Percentiles rank a stretch among this genome's conserved stretches.
These are phyloP conservation scores for Ellobium chinense DNA, from an alignment of 2,888 invertebrate species.

Conservation along the genomic window DNA sequence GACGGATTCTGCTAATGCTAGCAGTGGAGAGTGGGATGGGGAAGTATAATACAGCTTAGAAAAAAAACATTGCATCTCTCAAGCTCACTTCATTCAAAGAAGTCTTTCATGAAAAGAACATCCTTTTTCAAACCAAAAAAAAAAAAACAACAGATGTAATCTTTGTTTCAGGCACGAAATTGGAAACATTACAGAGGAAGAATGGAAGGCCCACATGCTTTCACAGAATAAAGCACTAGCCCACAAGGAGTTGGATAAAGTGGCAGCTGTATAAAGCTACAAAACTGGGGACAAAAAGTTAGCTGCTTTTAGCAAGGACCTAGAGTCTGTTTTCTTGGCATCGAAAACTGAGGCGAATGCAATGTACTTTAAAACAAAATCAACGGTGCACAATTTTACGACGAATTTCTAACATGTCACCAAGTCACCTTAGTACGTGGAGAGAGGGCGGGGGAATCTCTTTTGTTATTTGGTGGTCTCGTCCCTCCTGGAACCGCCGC, in stretches of 20 bases:
- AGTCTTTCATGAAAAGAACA: conserved; percentile 8
- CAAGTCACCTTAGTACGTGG: too few species aligned
- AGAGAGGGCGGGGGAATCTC: too few species aligned
- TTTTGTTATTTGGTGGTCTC: too few species aligned
- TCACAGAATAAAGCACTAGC: background rate
- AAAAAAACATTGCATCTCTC: background rate
- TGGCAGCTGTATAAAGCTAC: background rate
- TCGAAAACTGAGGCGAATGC: conserved; percentile 17
- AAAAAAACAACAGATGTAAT: conserved; percentile 32
- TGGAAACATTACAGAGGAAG: background rate
- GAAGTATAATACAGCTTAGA: background rate
- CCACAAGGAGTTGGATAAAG: conserved; percentile 20
- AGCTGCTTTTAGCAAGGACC: background rate
- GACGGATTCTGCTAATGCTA: too few species aligned
- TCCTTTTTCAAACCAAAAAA: conserved; percentile 29
- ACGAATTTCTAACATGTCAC: too few species aligned
- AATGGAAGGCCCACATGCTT: conserved; percentile 1
- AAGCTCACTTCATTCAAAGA: background rate
- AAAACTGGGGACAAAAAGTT: conserved; percentile 3
- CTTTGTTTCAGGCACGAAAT: background rate
- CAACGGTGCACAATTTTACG: conserved; percentile 27
- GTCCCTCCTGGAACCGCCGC: too few species aligned
- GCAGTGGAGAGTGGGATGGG: too few species aligned
- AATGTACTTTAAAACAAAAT: conserved; percentile 35
- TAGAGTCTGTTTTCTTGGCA: conserved; percentile 19